Base-by-base conservation (phyloP, 2,113 vertebrate genomes). In the Lutjanus erythropterus region DNA sequence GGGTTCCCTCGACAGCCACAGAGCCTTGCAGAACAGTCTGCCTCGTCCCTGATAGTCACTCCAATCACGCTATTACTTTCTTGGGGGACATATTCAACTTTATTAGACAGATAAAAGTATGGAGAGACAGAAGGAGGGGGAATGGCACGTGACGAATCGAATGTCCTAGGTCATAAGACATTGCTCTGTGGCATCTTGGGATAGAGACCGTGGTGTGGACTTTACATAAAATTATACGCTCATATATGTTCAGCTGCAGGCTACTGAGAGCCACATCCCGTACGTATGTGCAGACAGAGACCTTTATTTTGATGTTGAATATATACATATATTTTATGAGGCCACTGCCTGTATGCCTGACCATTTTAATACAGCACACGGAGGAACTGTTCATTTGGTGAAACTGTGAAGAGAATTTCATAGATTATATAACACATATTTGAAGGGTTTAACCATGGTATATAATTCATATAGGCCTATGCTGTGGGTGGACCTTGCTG, bases 1-100 rank as follows among this genome's bases (percentile, higher is more conserved):
- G 19, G n/a, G 41, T 61, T 81, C 75, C 85, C 81, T 27, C n/a
- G 35, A 56, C 47, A 35, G 61, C 58, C 27, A 2, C 52, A 33
- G 67, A 70, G 37, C 44, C 44, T 31, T 23, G 35, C 58, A 52
- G 35, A 70, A 47, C 23, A 4, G 0, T 19, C 68, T 50, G 71
- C 55, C 27, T n/a, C 2, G 41, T 50, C 46, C 49, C 31, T 39
- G 6, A 52, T 5, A 23, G 50, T 46, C 50, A 14, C 44, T 3
- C 2, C 8, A 33, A 53, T 71, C 58, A 69, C 67, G 29, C 44
- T 0, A 55, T 12, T 1, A 60, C 52, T 50, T 71, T 71, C 68
- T 71, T 11, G 5, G 33, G 44, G 59, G 60, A 59, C 37, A 19
- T 42, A 55, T 78, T 75, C 9, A 44, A 47, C 27, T 64, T 75